These are phyloP conservation scores for Radopholus similis DNA, from an alignment of 1,140 invertebrate genomes.

Conservation along the genomic window DNA sequence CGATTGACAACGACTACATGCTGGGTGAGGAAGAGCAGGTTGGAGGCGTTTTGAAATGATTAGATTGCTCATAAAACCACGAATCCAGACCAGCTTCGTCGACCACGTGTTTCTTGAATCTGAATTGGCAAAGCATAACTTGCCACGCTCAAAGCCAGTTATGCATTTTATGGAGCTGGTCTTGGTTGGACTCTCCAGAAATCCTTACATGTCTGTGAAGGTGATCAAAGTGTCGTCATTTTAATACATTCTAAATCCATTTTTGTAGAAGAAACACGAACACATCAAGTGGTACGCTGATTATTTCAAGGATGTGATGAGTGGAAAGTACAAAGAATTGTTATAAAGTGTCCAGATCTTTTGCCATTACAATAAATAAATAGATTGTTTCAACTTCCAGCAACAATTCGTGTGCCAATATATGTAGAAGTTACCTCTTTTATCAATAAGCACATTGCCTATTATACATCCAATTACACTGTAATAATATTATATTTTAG, in stretches of 20 bases:
- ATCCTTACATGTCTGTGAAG: slow-evolving; percentile 77
- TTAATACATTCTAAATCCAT: background rate
- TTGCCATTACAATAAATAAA: background rate
- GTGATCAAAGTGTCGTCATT: background rate
- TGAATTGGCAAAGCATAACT: slow-evolving; percentile 65
- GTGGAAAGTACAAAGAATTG: slow-evolving; percentile 24
- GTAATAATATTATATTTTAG: too few relatives aligned
- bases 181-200: slow-evolving; percentile 85
- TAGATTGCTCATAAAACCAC: slow-evolving; percentile 50
- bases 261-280: slow-evolving; percentile 73
- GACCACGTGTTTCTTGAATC: slow-evolving; percentile 88
- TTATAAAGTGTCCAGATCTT: slow-evolving; percentile 15
- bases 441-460: too few relatives aligned
- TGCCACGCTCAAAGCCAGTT: slow-evolving; percentile 77
- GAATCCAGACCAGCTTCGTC: slow-evolving; percentile 71
- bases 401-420: too few relatives aligned
- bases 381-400: too few relatives aligned
- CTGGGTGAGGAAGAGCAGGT: slow-evolving; percentile 42
- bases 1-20: slow-evolving; percentile 84
- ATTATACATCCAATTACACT: too few relatives aligned
- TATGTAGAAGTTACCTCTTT: too few relatives aligned
- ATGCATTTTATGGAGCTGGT: slow-evolving; percentile 92
- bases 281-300: slow-evolving; percentile 86
- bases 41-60: background rate
- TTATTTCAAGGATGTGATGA: slow-evolving; percentile 71